These are phyloP conservation scores for Momotus momota DNA, from an alignment of 2,797 vertebrate species.

Conservation along the genomic window DNA sequence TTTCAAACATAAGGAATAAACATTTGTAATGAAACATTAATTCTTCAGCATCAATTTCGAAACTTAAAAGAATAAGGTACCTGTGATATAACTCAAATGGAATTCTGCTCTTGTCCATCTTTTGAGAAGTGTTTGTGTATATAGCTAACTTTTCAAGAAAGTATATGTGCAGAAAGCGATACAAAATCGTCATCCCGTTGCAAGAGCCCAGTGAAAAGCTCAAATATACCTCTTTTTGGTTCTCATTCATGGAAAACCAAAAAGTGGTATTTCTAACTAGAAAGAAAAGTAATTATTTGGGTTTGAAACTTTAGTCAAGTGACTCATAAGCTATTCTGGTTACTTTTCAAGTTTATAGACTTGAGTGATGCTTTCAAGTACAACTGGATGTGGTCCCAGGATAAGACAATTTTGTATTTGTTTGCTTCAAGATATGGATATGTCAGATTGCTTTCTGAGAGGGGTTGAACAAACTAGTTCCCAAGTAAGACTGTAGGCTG, in stretches of 20 bases:
- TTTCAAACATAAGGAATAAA: background rate
- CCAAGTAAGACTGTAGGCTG: background rate
- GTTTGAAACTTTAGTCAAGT: background rate
- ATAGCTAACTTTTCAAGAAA: background rate
- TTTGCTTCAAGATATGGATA: background rate
- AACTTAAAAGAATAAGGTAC: background rate
- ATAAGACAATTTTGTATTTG: background rate
- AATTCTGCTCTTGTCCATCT: background rate
- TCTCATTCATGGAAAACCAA: background rate
- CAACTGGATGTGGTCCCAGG: background rate
- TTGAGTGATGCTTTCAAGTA: background rate
- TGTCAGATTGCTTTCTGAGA: background rate
- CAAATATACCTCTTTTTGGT: background rate
- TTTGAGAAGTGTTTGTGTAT: background rate
- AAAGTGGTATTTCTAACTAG: background rate
- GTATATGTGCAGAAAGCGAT: background rate
- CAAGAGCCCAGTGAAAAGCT: background rate
- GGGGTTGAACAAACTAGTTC: background rate
- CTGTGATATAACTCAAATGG: background rate
- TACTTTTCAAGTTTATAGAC: background rate
- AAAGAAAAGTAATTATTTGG: background rate
- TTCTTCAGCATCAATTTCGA: background rate
- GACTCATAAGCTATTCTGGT: background rate
- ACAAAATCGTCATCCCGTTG: background rate
- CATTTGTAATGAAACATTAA: background rate